A percentile compares a stretch with the other conserved stretches of the same genome.
These are phyloP conservation scores for Halocynthia roretzi DNA, from an alignment of 23 tunicate genomes.

Conservation along the genomic window DNA sequence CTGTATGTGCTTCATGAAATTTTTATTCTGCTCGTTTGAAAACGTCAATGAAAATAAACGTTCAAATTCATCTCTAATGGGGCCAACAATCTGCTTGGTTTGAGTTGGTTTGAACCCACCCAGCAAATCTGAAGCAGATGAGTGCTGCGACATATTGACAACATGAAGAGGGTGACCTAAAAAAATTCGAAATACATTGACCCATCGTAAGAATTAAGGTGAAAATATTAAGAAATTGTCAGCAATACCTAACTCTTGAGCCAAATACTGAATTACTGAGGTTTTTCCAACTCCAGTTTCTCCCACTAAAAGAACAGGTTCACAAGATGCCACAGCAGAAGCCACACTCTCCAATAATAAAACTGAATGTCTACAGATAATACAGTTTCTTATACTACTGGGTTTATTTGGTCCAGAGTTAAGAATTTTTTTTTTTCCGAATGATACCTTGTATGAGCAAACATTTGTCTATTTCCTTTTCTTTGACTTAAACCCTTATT, in stretches of 20 bases:
- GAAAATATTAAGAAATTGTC: no score
- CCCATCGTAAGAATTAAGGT: no score
- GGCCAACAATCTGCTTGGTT: constrained; percentile 51
- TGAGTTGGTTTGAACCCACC: constrained; percentile 87
- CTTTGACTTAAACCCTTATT: background rate
- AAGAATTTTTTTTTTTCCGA: background rate
- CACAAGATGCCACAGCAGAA: constrained; percentile 50
- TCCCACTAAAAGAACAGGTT: constrained; percentile 86
- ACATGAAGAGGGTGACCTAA: constrained; percentile 72
- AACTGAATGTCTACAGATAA: constrained; percentile 42
- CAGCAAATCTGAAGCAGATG: constrained; percentile 71
- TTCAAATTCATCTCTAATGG: constrained; percentile 66
- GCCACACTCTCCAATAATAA: constrained; percentile 65
- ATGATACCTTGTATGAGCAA: constrained; percentile 62
- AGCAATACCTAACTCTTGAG: constrained; percentile 62
- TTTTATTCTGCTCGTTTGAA: constrained; percentile 49
- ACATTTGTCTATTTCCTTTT: constrained; percentile 27
- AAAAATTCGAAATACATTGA: background rate
- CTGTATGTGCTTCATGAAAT: constrained; percentile 68
- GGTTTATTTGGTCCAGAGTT: no score
- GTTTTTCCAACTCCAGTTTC: constrained; percentile 98
- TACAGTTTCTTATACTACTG: background rate
- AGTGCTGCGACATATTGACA: constrained; percentile 96
- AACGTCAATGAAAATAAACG: constrained; percentile 46
- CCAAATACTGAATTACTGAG: constrained; percentile 76